Conservation (phyloP, 2,113 vertebrate species). For the Sander lucioperca region DNA sequence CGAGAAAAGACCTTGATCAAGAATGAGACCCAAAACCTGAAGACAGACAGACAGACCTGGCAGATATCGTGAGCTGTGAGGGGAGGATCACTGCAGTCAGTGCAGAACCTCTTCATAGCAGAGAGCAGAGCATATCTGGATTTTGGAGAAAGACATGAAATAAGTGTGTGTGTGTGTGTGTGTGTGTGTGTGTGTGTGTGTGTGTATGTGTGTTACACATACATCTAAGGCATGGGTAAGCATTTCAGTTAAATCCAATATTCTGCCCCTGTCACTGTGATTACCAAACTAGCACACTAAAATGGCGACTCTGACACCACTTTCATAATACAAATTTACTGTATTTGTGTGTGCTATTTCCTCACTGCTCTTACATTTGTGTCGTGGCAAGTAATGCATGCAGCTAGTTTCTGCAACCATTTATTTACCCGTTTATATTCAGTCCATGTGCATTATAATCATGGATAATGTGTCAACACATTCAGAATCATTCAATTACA, state of each 20-base stretch:
- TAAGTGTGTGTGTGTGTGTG: no score
- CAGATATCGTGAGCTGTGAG: neutral
- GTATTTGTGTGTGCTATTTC: slow-evolving; percentile 8
- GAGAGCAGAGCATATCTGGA: neutral
- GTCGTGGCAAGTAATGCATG: slow-evolving; percentile 24
- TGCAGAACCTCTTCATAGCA: neutral
- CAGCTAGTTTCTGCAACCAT: slow-evolving; percentile 11
- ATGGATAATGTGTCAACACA: slow-evolving; percentile 48
- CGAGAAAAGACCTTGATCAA: slow-evolving; percentile 3
- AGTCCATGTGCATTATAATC: slow-evolving; percentile 1
- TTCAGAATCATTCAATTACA: slow-evolving; percentile 38
- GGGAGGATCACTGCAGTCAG: neutral
- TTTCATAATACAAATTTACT: slow-evolving; percentile 45
- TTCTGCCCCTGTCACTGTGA: slow-evolving; percentile 33
- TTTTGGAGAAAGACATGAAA: slow-evolving; percentile 10
- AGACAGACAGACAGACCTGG: slow-evolving; percentile 1
- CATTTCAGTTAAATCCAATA: slow-evolving; percentile 58
- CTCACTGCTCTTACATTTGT: neutral
- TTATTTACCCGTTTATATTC: slow-evolving; percentile 47
- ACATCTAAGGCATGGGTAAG: neutral
- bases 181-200: neutral
- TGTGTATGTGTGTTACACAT: slow-evolving; percentile 19
- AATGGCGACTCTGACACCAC: neutral
- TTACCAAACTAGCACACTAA: slow-evolving; percentile 45
- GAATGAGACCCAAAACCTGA: neutral